Evolutionary conservation across 2,113 vertebrate species (phyloP).

Genomic region (Athene cunicularia): DNA sequence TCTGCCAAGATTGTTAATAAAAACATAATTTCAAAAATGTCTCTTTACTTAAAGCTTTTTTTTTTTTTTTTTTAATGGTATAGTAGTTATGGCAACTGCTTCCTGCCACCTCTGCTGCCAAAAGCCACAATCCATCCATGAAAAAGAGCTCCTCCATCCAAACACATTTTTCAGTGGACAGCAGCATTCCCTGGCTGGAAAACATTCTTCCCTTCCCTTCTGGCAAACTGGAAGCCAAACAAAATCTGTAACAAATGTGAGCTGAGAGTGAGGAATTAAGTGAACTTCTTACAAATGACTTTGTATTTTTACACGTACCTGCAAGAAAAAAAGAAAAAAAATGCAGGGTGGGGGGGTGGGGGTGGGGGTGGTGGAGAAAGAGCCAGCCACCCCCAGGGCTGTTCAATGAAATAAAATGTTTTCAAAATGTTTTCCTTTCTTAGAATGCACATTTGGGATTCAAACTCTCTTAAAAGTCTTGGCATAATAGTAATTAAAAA

Average conservation of each 20-base stretch:
- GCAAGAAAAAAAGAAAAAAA: background rate
- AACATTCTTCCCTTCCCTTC: constrained; percentile 45
- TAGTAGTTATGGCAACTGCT: constrained; percentile 67
- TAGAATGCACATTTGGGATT: background rate
- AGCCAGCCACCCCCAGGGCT: background rate
- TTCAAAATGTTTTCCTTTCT: constrained; percentile 36
- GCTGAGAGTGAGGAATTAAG: constrained; percentile 43
- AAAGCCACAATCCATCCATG: constrained; percentile 64
- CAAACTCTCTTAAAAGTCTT: constrained; percentile 12
- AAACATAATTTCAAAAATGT: constrained; percentile 17
- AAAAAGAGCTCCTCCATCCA: constrained; percentile 63
- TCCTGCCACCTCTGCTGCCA: constrained; percentile 61
- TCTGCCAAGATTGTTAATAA: background rate
- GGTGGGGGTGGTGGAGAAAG: background rate
- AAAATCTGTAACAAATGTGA: constrained; percentile 60
- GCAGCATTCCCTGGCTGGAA: constrained; percentile 64
- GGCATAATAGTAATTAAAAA: constrained; percentile 6
- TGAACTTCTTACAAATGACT: constrained; percentile 43
- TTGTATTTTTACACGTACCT: constrained; percentile 9
- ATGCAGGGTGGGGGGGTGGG: background rate
- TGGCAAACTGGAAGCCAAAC: constrained; percentile 50
- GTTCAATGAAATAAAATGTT: constrained; percentile 1
- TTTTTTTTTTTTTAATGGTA: background rate
- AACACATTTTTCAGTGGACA: constrained; percentile 65
- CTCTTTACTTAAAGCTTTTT: background rate